Base-by-base conservation (phyloP, 2,113 vertebrate species). In the Arvicanthis niloticus region DNA sequence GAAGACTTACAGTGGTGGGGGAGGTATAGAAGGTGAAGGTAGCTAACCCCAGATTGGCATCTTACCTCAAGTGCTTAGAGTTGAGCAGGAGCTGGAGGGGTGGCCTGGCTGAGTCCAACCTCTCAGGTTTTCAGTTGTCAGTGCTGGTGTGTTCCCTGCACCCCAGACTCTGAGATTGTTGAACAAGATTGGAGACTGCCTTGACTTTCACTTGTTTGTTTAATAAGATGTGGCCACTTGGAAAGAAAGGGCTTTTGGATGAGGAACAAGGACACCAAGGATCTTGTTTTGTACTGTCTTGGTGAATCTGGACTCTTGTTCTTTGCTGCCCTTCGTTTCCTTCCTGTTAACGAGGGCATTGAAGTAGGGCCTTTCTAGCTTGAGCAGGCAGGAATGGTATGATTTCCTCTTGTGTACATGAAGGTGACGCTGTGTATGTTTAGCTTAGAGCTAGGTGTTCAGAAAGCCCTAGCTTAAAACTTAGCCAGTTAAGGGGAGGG, bases 111-210 rank as follows among this genome's bases (percentile, higher is more conserved):
- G 58, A 65, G 5, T 15, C 56, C 78, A 75, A 0, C 34, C 56
- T 34, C 16, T 89, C 73, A 51, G 68, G 17, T 88, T 84, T 80
- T 92, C n/a, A 80, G 56, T 53, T 77, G 7, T 87, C 40, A 45
- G 73, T 89, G 17, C 60, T 82, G 19, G 29, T 88, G 70, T 56
- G 75, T 70, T 72, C 12, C 40, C 24, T 91, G 67, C 51, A 53
- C 76, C 75, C 26, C 45, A 72, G 62, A 48, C 84, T 84, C 86
- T 93, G n/a, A 84, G 93, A 92, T 51, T 92, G 77, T 31, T 88
- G 65, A 82, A 42, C 56, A 84, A 45, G 67, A 56, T 29, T 34
- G 42, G 17, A 19, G 9, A 42, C 6, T 24, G 40, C 34, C 73
- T 77, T 96, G 58, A 92, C 34, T 45, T 81, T 53, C 13, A 42